Base-by-base conservation (phyloP, 2,113 vertebrate genomes). In the Arothron firmamentum region DNA sequence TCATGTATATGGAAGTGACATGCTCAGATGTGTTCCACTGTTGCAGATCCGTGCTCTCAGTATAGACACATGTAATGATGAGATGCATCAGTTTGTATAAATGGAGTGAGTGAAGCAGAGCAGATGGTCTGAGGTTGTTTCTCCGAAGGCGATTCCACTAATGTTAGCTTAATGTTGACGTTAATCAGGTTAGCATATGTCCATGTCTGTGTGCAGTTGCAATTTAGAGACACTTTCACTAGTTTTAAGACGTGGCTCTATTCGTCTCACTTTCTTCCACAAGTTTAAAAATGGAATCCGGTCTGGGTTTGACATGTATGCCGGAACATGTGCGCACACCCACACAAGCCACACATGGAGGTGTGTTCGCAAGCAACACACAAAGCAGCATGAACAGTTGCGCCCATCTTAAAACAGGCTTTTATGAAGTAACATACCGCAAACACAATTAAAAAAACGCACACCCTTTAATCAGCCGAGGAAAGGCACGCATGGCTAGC, bases 81-180 rank as follows among this genome's bases (percentile, higher is more conserved):
- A 28, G 61, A 75, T 73, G 72, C 9, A 11, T 38, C 12, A 38
- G 34, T 38, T 38, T 38, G 34, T 11, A 57, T 65, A 63, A 72
- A 54, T 65, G 56, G 62, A 65, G 68, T 41, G 67, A 73, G 65
- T 16, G 23, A 58, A 60, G 62, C 61, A 3, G 51, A 79, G 83
- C 83, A 85, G 76, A 78, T 83, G 80, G 71, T 81, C 58, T 19
- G 78, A 76, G 80, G 80, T 73, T 65, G 80, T 77, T 72, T 80
- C 73, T 78, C 78, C 14, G 49, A 81, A 74, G 78, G 75, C 72
- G 78, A 68, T 66, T 59, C 50, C 65, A 62, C 67, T 82, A 82
- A 85, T 85, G 78, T 79, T 75, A 49, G 68, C 41, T 74, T 84
- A 81, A 84, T 79, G 79, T 63, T 78, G 46, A 65, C 73, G 68